These are phyloP conservation scores for Hirudo medicinalis DNA, from an alignment of 1,140 invertebrate genomes.

Conservation along the genomic window DNA sequence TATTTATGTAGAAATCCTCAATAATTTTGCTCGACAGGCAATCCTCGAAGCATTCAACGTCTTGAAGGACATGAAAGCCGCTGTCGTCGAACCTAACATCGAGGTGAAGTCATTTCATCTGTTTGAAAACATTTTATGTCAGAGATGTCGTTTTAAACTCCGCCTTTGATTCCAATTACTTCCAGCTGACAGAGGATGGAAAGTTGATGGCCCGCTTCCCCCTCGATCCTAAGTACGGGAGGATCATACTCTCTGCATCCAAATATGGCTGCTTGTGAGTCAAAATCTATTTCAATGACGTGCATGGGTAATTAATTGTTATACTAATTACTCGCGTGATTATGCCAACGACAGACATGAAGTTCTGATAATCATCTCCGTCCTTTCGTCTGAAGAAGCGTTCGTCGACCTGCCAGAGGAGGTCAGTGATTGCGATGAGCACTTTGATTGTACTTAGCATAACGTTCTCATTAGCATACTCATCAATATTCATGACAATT, in stretches of 20 bases:
- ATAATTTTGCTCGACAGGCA: not conserved
- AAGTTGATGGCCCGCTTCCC: conserved; percentile 79
- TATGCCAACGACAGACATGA: conserved; percentile 51
- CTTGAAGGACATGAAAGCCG: conserved; percentile 1
- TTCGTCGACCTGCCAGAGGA: no score
- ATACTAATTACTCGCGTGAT: not conserved
- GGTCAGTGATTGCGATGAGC: no score
- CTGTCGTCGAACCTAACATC: not conserved
- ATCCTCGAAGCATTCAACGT: not conserved
- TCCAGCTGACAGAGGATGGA: conserved; percentile 61
- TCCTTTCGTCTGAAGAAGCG: conserved; percentile 51
- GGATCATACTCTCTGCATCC: conserved; percentile 62
- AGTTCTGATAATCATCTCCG: conserved; percentile 55
- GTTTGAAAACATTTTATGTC: not conserved
- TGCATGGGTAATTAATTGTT: not conserved
- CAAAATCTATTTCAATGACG: no score
- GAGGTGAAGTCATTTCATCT: not conserved
- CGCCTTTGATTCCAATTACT: conserved; percentile 16
- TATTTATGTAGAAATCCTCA: no score
- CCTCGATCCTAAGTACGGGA: conserved; percentile 75
- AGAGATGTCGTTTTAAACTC: not conserved
- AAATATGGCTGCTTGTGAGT: conserved; percentile 61
- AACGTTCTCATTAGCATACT: no score
- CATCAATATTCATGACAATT: not conserved
- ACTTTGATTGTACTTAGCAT: no score